Conservation (phyloP, 2,797 vertebrate species). For the Rhinoraja longicauda region DNA sequence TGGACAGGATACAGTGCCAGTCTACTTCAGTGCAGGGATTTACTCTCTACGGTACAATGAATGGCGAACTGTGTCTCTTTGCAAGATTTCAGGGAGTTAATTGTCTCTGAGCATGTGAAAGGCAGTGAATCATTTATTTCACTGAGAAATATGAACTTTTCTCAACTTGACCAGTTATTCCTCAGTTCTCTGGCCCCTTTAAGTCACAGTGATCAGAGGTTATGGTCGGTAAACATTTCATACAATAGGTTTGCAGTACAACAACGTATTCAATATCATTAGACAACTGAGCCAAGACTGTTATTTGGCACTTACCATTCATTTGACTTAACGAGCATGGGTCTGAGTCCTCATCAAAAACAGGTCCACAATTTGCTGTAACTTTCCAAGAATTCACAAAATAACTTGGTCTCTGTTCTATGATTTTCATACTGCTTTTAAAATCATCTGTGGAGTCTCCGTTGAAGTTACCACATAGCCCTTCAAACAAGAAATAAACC, state of each 20-base stretch:
- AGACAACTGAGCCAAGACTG: background rate
- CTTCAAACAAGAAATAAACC: background rate
- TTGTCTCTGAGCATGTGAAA: no score
- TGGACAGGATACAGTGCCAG: no score
- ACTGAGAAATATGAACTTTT: no score
- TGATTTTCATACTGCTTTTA: constrained; percentile 7
- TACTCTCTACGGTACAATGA: no score
- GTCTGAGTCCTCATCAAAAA: background rate
- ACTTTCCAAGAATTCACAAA: constrained; percentile 39
- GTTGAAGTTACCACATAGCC: constrained; percentile 39
- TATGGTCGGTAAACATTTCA: background rate
- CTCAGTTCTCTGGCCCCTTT: no score
- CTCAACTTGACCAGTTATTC: no score
- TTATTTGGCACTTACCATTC: constrained; percentile 16
- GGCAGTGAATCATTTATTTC: no score
- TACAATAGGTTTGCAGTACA: background rate
- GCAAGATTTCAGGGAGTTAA: no score
- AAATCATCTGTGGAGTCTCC: constrained; percentile 34
- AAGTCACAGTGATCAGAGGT: background rate
- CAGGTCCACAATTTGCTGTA: constrained; percentile 14
- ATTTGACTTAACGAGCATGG: constrained; percentile 32
- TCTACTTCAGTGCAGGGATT: no score
- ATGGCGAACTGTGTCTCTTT: no score
- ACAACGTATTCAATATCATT: background rate
- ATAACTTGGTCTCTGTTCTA: background rate